Conservation (phyloP, 1,140 invertebrate genomes). For the Aphelinus atriplicis region DNA sequence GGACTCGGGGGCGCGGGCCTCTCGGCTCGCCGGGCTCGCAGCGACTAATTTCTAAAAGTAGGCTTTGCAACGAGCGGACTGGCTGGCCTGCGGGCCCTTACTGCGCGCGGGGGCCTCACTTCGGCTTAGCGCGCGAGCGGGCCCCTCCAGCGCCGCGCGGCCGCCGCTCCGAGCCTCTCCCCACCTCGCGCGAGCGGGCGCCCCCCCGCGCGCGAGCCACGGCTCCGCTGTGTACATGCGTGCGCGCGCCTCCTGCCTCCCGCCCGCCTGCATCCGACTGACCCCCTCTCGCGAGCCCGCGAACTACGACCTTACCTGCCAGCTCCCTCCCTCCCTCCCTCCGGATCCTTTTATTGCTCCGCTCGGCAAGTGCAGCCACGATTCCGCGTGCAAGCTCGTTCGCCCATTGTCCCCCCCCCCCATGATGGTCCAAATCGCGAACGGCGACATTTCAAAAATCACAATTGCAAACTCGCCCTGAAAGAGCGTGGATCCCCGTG, state of each 20-base stretch:
- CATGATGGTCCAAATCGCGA: no score
- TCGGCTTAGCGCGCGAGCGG: slow-evolving; percentile 40
- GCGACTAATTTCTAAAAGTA: slow-evolving; percentile 61
- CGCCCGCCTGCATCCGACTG: slow-evolving; percentile 23
- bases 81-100: slow-evolving; percentile 62
- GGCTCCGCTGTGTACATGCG: no score
- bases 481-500: no score
- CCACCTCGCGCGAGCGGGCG: slow-evolving; percentile 48
- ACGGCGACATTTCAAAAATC: no score
- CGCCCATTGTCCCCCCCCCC: no score
- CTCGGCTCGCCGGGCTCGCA: slow-evolving; percentile 50
- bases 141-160: slow-evolving; percentile 44
- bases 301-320: no score
- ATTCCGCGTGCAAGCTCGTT: no score
- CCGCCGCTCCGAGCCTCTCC: slow-evolving; percentile 37
- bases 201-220: slow-evolving; percentile 38
- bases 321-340: no score
- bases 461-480: no score
- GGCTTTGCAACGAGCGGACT: slow-evolving; percentile 58
- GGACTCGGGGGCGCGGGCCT: not conserved
- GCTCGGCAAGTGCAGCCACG: no score
- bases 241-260: no score
- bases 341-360: no score
- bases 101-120: slow-evolving; percentile 58
- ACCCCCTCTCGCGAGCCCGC: not conserved